Evolutionary conservation across 2,797 vertebrate genomes (phyloP).

Genomic region (Eurystomus glaucurus): DNA sequence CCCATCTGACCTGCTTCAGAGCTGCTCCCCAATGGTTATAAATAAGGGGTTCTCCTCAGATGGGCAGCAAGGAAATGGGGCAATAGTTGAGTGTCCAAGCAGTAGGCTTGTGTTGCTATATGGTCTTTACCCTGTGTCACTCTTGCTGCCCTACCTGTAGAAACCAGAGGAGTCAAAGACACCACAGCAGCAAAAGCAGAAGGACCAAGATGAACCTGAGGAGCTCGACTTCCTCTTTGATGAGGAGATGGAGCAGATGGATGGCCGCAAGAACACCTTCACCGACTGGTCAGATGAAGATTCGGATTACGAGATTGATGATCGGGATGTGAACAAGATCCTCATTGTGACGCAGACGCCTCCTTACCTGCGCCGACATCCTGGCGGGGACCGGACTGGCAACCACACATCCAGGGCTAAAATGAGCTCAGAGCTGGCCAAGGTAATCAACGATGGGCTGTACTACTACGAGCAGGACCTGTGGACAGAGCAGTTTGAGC

Average conservation of each 20-base stretch:
- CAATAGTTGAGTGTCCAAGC: not conserved
- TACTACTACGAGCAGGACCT: constrained; percentile 98
- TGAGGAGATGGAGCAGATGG: constrained; percentile 98
- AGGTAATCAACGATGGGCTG: constrained; percentile 98
- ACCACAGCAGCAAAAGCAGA: constrained; percentile 67
- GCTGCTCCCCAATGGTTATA: not conserved
- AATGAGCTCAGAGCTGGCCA: constrained; percentile 93
- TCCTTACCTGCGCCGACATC: constrained; percentile 96
- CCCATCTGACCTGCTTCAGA: not conserved
- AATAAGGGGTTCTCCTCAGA: not conserved
- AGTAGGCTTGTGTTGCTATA: accelerated
- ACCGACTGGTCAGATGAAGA: constrained; percentile 98
- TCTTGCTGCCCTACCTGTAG: constrained; percentile 48
- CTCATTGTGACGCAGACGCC: constrained; percentile 98
- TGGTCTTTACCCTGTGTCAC: not conserved
- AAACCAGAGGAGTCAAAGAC: constrained; percentile 86
- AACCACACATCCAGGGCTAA: constrained; percentile 95
- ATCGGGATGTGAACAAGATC: constrained; percentile 98
- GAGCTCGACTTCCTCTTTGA: constrained; percentile 99
- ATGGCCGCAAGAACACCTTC: constrained; percentile 97
- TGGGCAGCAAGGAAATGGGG: not conserved
- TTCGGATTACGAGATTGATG: constrained; percentile 95
- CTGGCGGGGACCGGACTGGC: constrained; percentile 95
- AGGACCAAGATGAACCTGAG: constrained; percentile 94
- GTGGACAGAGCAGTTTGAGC: constrained; percentile 96